These are phyloP conservation scores for Heterodera carotae DNA, from an alignment of 1,140 invertebrate species.

Conservation along the genomic window DNA sequence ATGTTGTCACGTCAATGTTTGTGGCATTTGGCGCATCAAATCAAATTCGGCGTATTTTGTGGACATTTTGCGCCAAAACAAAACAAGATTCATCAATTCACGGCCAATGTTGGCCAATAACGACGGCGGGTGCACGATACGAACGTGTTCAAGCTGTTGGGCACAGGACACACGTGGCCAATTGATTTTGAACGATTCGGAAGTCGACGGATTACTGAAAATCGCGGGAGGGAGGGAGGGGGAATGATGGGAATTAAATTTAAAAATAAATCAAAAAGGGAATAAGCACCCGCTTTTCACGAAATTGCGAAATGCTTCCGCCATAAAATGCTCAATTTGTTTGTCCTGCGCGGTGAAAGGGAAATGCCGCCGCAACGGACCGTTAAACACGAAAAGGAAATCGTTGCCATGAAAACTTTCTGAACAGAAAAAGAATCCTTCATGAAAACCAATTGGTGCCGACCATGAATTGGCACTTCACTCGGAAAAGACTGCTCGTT, in stretches of 20 bases:
- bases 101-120: not conserved
- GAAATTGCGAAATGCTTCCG: not conserved
- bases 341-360: not conserved
- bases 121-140: not conserved
- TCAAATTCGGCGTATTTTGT: not conserved
- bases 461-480: slow-evolving; percentile 16
- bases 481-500: slow-evolving; percentile 27
- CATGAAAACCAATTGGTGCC: not conserved
- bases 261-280: not conserved
- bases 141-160: not conserved
- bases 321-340: slow-evolving; percentile 2
- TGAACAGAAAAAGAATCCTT: not conserved
- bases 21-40: not conserved
- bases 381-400: not conserved
- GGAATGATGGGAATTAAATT: too few relatives aligned
- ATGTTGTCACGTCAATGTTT: too few relatives aligned
- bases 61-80: not conserved
- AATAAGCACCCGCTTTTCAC: slow-evolving; percentile 3
- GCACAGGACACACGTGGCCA: not conserved
- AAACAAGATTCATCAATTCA: not conserved
- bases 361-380: not conserved
- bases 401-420: slow-evolving; percentile 3
- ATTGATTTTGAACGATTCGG: not conserved
- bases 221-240: not conserved
- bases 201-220: slow-evolving; percentile 9